Conservation (phyloP, 2,113 vertebrate genomes). For the Carlito syrichta region DNA sequence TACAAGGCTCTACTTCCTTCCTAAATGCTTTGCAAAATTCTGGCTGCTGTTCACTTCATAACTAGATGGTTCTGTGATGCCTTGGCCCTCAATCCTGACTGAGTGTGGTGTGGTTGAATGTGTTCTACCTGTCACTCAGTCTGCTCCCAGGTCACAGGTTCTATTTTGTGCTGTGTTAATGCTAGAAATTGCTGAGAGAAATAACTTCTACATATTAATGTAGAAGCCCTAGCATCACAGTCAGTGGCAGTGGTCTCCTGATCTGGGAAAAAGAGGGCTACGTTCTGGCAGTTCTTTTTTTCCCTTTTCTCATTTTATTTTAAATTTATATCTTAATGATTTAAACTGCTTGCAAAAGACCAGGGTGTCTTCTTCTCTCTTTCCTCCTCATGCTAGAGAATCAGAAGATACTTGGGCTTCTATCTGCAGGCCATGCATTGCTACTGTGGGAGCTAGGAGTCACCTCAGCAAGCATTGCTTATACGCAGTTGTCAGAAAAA, state of each 20-base stretch:
- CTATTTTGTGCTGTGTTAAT: not conserved
- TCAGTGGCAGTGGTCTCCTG: not conserved
- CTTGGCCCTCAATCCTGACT: accelerated
- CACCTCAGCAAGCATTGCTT: not conserved
- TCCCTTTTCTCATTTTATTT: not conserved
- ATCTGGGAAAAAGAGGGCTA: not conserved
- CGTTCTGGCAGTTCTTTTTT: not conserved
- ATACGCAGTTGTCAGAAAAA: not conserved
- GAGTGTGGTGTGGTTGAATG: accelerated
- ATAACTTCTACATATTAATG: not conserved
- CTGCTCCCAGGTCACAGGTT: not conserved
- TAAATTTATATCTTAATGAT: not conserved
- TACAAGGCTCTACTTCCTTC: not conserved
- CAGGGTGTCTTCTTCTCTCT: not conserved
- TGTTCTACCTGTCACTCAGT: not conserved
- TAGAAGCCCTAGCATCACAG: not conserved
- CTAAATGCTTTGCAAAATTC: not conserved
- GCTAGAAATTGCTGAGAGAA: not conserved
- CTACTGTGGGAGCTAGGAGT: not conserved
- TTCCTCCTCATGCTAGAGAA: not conserved
- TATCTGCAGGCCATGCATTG: not conserved
- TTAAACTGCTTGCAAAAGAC: not conserved
- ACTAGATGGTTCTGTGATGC: too few species aligned
- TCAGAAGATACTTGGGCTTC: not conserved
- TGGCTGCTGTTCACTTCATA: not conserved